Evolutionary conservation across 2,888 invertebrate genomes (phyloP), one percentile per base, ranked within the genome.

Genomic region (Ormyrus pomaceus): DNA sequence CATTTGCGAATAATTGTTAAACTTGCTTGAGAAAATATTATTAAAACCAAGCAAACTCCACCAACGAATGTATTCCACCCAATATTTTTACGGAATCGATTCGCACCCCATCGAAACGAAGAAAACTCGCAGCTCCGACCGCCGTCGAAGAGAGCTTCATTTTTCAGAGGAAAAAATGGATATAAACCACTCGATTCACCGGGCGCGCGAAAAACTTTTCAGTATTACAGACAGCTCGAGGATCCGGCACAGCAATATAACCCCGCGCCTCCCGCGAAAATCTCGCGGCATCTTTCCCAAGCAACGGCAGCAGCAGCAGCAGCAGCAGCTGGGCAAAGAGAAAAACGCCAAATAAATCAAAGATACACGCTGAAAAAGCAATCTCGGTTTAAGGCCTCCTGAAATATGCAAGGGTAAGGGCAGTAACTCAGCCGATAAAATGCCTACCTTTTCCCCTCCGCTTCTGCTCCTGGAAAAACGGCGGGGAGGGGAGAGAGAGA

Each of bases 371-470:
- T 78, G 74, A 81, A 78, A 77, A 81, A 77, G 81, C 77, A 81
- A 81, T 81, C 74, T 74, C 66, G 71, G 74, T 59, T 74, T 81
- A 56, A 58, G 62, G 56, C 66, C 50, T 6, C 68, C 72, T 80
- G 80, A 80, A 80, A 80, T 80, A 80, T 80, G 76, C 72, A 80
- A 58, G 66, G 66, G 66, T 10, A 62, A 61, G 80, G 66, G 13
- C 75, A 66, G 68, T 80, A 80, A 80, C 76, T 80, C 80, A 77
- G 51, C 68, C 76, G 80, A 80, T 80, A 80, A 80, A 80, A 68
- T 72, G 68, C 56, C 76, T 59, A 53, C 48, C 50, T 66, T 50
- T 62, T 10, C 5, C 19, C 61, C 73, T 45, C 45, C 45, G 55
- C 19, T 51, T 11, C 59, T 9, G n/a, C 19, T 50, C 19, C 19